Base-by-base conservation (phyloP, 2,888 invertebrate species). In the Lapara coniferarum region DNA sequence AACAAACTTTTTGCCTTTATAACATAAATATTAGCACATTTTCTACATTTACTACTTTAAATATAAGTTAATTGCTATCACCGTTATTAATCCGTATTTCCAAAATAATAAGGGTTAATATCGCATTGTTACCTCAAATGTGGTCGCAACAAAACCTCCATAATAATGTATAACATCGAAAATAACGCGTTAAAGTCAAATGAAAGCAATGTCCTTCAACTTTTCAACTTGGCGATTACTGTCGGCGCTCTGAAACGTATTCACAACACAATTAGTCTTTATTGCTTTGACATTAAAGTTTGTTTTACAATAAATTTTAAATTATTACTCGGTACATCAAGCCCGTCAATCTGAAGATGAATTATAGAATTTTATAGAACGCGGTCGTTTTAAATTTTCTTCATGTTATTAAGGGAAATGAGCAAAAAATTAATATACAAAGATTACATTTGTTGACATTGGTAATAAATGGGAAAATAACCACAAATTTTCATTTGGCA, bases 191-290 rank as follows among this genome's bases (percentile, higher is more conserved):
- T 63, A 63, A 63, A 63, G 19, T 63, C 63, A 63, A 63, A 63
- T 63, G 63, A 63, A 63, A 63, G 63, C 49, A 13, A 49, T 63
- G 63, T 63, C 63, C 63, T 63, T 63, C 63, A 63, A 46, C 63
- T 63, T 63, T 63, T 49, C 19, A 19, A 49, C 49, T 19, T 46
- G 16, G 19, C 63, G 19, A 49, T 63, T 63, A 63, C 19, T 8
- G 19, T 49, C 57, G 46, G 59, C 59, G 59, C 46, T 19, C 49
- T 19, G 13, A 49, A 19, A 49, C 63, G 10, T n/a, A 37, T 57
- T 37, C 19, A 57, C 16, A 30, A 57, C 57, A 30, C 57, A 57
- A 25, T 63, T 63, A 63, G 46, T 13, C 63, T 63, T 63, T 63
- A 63, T 63, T 49, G 25, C 25, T 46, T 63, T 6, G 8, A 63